phyloP scores from a whole-genome alignment of 2,113 vertebrate genomes.

The Felis chaus region DNA sequence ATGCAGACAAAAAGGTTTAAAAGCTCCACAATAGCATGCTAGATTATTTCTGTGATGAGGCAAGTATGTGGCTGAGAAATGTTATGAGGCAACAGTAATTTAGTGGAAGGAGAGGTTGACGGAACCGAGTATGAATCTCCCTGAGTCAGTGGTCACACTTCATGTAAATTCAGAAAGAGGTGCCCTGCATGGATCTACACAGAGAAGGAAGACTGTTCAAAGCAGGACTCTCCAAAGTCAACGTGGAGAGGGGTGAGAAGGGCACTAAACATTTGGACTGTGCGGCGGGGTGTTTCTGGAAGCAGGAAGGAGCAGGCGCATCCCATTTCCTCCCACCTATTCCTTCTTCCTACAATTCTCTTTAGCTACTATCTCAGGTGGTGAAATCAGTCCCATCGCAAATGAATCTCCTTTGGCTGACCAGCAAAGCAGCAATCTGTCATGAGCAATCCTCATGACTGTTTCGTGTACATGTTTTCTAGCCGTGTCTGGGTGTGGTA shows the following conservation, averaged over 20 bases:
- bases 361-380: background rate
- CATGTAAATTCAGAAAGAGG: background rate
- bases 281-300: background rate
- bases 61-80: background rate
- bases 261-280: background rate
- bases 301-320: background rate
- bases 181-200: background rate
- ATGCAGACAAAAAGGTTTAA: background rate
- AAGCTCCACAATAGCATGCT: background rate
- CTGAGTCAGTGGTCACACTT: background rate
- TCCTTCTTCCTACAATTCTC: background rate
- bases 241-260: rapidly evolving
- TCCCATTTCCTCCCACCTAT: no score
- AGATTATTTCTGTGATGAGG: background rate
- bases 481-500: no score
- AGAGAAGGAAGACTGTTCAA: background rate
- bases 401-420: background rate
- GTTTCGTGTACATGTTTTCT: background rate
- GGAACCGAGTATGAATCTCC: background rate
- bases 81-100: background rate
- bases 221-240: background rate
- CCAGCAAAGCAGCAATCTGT: background rate
- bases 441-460: no score
- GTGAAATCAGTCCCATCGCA: background rate
- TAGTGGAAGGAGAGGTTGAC: background rate